These are phyloP conservation scores for Ophiodon elongatus DNA, from an alignment of 2,113 vertebrate species.

Conservation along the genomic window DNA sequence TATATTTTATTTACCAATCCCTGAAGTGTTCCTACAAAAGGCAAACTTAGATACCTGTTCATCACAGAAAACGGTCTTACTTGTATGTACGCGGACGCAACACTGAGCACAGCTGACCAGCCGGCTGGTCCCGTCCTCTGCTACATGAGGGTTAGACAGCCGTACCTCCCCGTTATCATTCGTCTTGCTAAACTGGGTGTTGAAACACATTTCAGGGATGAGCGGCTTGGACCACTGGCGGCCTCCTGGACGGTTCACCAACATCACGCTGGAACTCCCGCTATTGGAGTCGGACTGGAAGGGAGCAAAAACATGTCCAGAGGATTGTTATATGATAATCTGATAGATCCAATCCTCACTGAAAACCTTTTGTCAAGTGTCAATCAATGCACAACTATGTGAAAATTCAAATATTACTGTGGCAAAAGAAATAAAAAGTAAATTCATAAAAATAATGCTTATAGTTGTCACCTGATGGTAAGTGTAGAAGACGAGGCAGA, in stretches of 20 bases:
- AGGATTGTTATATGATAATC: neutral
- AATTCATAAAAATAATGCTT: neutral
- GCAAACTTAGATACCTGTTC: neutral
- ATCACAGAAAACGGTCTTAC: slow-evolving; percentile 83
- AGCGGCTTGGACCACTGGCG: slow-evolving; percentile 90
- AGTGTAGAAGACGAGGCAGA: slow-evolving; percentile 94
- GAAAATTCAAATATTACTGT: neutral
- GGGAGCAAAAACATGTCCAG: neutral
- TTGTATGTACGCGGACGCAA: slow-evolving; percentile 93
- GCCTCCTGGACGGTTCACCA: slow-evolving; percentile 57
- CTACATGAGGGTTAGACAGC: slow-evolving; percentile 90
- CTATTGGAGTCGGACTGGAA: slow-evolving; percentile 86
- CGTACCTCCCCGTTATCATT: slow-evolving; percentile 85
- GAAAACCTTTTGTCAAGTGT: neutral
- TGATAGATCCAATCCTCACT: neutral
- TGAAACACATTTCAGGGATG: slow-evolving; percentile 99
- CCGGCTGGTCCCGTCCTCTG: slow-evolving; percentile 92
- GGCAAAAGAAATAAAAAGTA: neutral
- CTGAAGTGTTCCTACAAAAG: neutral
- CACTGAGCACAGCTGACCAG: slow-evolving; percentile 94
- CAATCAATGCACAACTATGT: neutral
- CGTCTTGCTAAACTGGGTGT: slow-evolving; percentile 86
- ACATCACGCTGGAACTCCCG: slow-evolving; percentile 72
- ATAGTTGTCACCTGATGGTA: slow-evolving; percentile 86
- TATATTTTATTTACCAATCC: neutral